Evolutionary conservation across 2,797 vertebrate genomes (phyloP).

Genomic region (Triplophysa bombifrons): DNA sequence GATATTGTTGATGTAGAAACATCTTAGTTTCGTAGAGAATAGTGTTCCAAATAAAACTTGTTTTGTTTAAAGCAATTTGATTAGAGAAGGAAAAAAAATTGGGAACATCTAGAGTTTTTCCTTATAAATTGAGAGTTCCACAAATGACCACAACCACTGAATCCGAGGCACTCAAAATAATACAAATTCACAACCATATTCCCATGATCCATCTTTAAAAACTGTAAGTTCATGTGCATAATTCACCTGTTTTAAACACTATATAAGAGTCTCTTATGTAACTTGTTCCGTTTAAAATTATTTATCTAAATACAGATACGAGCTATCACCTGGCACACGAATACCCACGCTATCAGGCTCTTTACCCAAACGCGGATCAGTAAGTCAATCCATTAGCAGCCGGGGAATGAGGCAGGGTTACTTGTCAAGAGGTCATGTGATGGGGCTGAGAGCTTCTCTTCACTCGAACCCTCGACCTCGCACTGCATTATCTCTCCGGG

Average conservation of each 20-base stretch:
- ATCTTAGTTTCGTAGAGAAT: background rate
- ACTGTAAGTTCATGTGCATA: conserved; percentile 4
- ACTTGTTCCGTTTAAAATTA: conserved; percentile 10
- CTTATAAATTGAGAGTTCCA: background rate
- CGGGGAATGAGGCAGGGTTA: conserved; percentile 3
- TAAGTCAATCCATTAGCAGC: conserved; percentile 50
- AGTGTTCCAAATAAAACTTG: background rate
- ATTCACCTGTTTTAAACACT: conserved; percentile 7
- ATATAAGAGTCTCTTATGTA: conserved; percentile 22
- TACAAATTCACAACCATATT: background rate
- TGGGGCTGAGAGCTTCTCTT: conserved; percentile 7
- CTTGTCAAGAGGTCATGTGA: conserved; percentile 26
- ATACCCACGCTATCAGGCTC: conserved; percentile 3
- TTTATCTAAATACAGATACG: background rate
- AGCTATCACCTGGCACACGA: conserved; percentile 17
- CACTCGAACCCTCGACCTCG: conserved; percentile 10
- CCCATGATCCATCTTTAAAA: background rate
- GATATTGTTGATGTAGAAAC: background rate
- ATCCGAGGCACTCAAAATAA: background rate
- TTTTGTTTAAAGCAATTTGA: background rate
- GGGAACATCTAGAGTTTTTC: background rate
- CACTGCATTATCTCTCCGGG: conserved; percentile 11
- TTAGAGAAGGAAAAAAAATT: background rate
- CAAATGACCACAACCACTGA: background rate
- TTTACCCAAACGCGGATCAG: conserved; percentile 35